These are phyloP conservation scores for Lanistes nyassanus DNA, from an alignment of 1,140 invertebrate genomes.

Conservation along the genomic window DNA sequence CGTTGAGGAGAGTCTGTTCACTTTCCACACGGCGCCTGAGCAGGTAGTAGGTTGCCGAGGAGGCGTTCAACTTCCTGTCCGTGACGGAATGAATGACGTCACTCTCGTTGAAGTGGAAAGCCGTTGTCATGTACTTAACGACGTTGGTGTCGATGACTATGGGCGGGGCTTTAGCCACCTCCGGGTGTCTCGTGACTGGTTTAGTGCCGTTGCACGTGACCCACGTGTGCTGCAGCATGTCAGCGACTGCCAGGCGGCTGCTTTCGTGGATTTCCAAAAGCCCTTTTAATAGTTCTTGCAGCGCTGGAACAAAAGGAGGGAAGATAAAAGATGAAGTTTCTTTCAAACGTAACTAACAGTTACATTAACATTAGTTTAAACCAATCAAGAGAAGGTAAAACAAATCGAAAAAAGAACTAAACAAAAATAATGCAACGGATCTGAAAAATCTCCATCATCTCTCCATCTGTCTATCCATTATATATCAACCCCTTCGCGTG, in stretches of 20 bases:
- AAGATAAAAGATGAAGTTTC: background rate
- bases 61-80: conserved; percentile 49
- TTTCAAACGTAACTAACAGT: background rate
- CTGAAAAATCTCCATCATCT: no score
- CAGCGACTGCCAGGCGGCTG: conserved; percentile 52
- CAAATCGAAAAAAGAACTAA: no score
- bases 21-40: conserved; percentile 15
- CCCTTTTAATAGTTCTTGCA: conserved; percentile 49
- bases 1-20: background rate
- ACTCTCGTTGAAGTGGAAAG: conserved; percentile 49
- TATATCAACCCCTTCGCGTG: no score
- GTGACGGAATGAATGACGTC: conserved; percentile 48
- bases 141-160: conserved; percentile 37
- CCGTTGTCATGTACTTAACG: conserved; percentile 50
- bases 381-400: no score
- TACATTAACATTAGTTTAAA: background rate
- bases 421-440: no score
- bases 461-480: no score
- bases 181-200: conserved; percentile 36
- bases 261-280: conserved; percentile 47
- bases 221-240: conserved; percentile 51
- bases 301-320: conserved; percentile 38
- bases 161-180: conserved; percentile 34
- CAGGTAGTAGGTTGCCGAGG: conserved; percentile 50
- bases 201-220: conserved; percentile 35